phyloP scores from a whole-genome alignment of 2,797 vertebrate species.

The Tamandua tetradactyla region DNA sequence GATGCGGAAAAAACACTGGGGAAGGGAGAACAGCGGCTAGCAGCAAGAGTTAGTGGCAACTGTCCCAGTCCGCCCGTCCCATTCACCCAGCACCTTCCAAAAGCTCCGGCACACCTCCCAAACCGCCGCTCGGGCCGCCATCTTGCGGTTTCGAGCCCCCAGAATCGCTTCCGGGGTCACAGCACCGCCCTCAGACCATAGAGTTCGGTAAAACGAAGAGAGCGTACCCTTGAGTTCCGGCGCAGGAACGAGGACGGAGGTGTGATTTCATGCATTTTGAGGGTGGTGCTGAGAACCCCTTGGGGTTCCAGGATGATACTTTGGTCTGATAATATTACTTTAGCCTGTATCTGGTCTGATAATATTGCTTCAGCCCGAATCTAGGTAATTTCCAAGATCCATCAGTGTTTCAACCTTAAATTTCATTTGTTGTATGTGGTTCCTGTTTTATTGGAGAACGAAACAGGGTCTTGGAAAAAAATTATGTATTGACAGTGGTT shows the following conservation, averaged over 20 bases:
- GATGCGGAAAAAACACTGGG: neutral
- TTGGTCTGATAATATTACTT: neutral
- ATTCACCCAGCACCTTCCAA: constrained; percentile 60
- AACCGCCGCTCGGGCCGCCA: constrained; percentile 17
- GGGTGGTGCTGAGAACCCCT: rapidly evolving
- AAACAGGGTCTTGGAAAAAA: neutral
- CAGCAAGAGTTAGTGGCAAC: neutral
- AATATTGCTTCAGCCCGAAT: neutral
- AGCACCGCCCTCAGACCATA: neutral
- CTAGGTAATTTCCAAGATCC: neutral
- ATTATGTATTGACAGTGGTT: neutral
- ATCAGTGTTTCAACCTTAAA: neutral
- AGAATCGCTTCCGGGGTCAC: constrained; percentile 61
- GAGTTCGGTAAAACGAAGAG: constrained; percentile 46
- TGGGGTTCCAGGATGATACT: rapidly evolving
- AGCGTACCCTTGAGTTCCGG: neutral
- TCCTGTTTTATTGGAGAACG: constrained; percentile 5
- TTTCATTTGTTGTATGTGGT: neutral
- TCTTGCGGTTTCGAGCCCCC: neutral
- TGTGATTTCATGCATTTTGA: rapidly evolving
- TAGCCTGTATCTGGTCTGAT: rapidly evolving
- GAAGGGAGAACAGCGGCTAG: neutral
- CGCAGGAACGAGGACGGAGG: constrained; percentile 26
- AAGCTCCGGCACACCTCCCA: neutral
- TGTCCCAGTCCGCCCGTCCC: neutral